A percentile compares a stretch with the other conserved stretches of the same genome.
Evolutionary conservation across 1,140 invertebrate species (phyloP).

Genomic region (Polypedilum pembai): DNA sequence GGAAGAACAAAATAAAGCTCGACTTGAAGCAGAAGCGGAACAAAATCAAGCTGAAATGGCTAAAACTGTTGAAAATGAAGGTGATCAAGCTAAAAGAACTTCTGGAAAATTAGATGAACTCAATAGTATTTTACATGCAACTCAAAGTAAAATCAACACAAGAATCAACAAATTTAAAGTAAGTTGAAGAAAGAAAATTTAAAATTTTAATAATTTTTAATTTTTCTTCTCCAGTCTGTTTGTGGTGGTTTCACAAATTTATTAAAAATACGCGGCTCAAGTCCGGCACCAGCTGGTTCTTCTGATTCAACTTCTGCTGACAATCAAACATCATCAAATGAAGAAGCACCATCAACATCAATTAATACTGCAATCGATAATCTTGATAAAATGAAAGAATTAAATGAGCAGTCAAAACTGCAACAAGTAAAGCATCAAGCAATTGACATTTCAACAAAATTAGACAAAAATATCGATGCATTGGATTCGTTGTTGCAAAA

Average conservation of each 20-base stretch:
- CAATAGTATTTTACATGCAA: constrained; percentile 67
- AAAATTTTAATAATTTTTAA: constrained; percentile 30
- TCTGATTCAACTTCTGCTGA: constrained; percentile 33
- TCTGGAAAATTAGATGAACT: constrained; percentile 74
- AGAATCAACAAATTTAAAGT: constrained; percentile 84
- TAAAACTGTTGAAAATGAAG: constrained; percentile 53
- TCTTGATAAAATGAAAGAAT: constrained; percentile 42
- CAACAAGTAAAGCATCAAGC: constrained; percentile 37
- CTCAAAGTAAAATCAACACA: constrained; percentile 79
- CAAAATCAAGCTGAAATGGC: constrained; percentile 45
- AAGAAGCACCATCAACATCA: constrained; percentile 41
- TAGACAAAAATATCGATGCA: constrained; percentile 55
- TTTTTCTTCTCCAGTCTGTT: constrained; percentile 48
- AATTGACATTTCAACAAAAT: constrained; percentile 49
- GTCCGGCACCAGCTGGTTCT: constrained; percentile 36
- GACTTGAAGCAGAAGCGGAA: constrained; percentile 35
- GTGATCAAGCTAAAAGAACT: constrained; percentile 62
- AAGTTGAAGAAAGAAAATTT: constrained; percentile 32
- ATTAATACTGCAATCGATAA: constrained; percentile 47
- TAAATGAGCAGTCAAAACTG: constrained; percentile 37
- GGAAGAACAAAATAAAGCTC: constrained; percentile 40
- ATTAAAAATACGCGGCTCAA: constrained; percentile 48
- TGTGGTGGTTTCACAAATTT: constrained; percentile 58
- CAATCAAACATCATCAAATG: constrained; percentile 39
- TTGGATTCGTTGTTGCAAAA: constrained; percentile 55